Percentiles rank a stretch among this genome's conserved stretches.
Evolutionary conservation across 2,797 vertebrate species (phyloP).

Genomic region (Lerista edwardsae): DNA sequence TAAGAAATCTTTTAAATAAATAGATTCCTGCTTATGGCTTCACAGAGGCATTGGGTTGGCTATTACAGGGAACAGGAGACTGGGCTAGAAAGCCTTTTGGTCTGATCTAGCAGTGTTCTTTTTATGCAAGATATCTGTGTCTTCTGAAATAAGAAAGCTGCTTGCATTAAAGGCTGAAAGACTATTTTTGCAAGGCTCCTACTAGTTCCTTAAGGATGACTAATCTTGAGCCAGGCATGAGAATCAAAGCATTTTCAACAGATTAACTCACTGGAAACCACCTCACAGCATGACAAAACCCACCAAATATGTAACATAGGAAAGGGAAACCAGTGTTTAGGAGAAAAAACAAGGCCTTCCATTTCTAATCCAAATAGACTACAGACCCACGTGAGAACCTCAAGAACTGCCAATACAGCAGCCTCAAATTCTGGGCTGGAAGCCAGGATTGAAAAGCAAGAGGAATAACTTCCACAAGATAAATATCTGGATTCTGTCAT

Average conservation of each 20-base stretch:
- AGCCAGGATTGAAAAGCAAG: conserved; percentile 39
- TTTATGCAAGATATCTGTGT: conserved; percentile 5
- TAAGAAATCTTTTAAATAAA: no score
- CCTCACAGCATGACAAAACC: conserved; percentile 49
- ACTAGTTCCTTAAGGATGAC: conserved; percentile 28
- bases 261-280: conserved; percentile 32
- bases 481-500: conserved; percentile 35
- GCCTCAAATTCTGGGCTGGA: conserved; percentile 24
- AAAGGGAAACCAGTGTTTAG: conserved; percentile 38
- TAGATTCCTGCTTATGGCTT: no score
- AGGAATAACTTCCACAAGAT: conserved; percentile 36
- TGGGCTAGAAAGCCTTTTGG: no score
- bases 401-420: conserved; percentile 27
- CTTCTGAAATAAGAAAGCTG: conserved; percentile 21
- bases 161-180: background rate
- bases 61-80: no score
- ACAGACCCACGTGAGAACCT: conserved; percentile 21
- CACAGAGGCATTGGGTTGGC: no score
- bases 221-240: conserved; percentile 29
- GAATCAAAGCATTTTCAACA: conserved; percentile 34
- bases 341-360: conserved; percentile 26
- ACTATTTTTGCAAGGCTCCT: conserved; percentile 29
- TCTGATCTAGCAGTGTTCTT: no score
- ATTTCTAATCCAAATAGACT: conserved; percentile 48
- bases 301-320: background rate